These are phyloP conservation scores for Pachypsylla venusta DNA, from an alignment of 1,140 invertebrate species.

Conservation along the genomic window DNA sequence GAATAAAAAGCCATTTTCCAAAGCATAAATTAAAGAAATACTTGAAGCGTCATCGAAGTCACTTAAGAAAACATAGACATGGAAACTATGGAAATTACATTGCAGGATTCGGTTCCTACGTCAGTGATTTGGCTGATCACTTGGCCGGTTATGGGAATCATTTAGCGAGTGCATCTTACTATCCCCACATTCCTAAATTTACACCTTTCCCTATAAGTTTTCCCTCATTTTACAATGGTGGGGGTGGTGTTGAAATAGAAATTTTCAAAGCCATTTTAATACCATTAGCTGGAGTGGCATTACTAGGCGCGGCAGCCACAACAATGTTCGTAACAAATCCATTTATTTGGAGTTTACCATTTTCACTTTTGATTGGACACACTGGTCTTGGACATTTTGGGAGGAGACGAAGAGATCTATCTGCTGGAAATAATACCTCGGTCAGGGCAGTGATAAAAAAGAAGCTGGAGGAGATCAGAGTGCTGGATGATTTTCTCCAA, in stretches of 20 bases:
- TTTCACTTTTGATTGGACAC: neutral
- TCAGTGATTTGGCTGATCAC: neutral
- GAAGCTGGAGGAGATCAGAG: neutral
- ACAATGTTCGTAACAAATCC: neutral
- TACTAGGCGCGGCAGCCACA: neutral
- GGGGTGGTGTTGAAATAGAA: neutral
- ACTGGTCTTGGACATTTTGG: neutral
- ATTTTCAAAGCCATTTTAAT: neutral
- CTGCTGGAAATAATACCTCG: neutral
- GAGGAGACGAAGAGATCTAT: neutral
- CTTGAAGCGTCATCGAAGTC: neutral
- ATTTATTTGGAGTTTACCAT: constrained; percentile 6
- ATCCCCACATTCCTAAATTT: neutral
- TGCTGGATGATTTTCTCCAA: neutral
- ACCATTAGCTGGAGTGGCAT: neutral
- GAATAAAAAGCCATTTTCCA: neutral
- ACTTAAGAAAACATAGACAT: neutral
- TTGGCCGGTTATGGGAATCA: too few species aligned
- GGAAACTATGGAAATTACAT: neutral
- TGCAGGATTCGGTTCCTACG: neutral
- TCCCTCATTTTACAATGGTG: neutral
- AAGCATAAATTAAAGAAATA: neutral
- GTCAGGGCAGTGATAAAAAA: neutral
- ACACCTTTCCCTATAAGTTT: neutral
- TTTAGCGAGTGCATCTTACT: neutral